Evolutionary conservation across 23 tunicate species (phyloP).

Genomic region (Halocynthia aurantium): DNA sequence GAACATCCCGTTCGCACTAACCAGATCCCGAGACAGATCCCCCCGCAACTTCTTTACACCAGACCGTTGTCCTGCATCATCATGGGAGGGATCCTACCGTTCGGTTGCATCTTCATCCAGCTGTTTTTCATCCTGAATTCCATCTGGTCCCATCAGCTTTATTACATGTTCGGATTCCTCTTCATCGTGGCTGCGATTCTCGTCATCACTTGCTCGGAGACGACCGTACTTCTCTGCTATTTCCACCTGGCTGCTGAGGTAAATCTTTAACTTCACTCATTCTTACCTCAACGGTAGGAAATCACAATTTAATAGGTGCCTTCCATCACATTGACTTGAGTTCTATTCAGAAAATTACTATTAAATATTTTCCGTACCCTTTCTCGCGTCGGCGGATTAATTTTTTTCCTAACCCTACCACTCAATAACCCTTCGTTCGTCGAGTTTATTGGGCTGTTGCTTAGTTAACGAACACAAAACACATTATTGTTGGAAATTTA

Average conservation of each 20-base stretch:
- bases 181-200: constrained; percentile 84
- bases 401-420: too few species aligned
- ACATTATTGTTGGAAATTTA: too few species aligned
- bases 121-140: constrained; percentile 96
- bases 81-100: constrained; percentile 98
- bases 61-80: constrained; percentile 78
- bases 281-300: too few species aligned
- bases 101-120: constrained; percentile 99
- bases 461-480: too few species aligned
- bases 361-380: too few species aligned
- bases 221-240: constrained; percentile 93
- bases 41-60: constrained; percentile 84
- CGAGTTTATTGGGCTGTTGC: too few species aligned
- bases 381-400: too few species aligned
- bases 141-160: constrained; percentile 99
- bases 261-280: neutral
- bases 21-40: constrained; percentile 97
- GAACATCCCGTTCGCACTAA: constrained; percentile 92
- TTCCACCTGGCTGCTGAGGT: constrained; percentile 99
- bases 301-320: too few species aligned
- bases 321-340: too few species aligned
- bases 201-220: constrained; percentile 93
- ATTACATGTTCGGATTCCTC: constrained; percentile 98
- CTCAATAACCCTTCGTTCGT: too few species aligned
- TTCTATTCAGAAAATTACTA: too few species aligned